phyloP scores from a whole-genome alignment of 1,140 invertebrate genomes.

The Epicauta chinensis region DNA sequence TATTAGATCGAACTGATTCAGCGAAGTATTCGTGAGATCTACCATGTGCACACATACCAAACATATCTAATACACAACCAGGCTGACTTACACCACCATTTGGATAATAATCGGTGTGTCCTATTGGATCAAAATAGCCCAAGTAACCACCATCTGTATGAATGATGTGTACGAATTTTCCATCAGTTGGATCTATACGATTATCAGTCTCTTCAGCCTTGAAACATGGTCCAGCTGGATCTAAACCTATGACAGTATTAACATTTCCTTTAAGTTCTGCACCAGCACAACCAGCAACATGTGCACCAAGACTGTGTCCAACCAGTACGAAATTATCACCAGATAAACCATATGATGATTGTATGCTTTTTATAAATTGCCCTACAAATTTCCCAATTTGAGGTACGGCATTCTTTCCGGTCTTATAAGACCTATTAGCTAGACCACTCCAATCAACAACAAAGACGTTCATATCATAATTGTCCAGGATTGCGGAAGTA shows the following conservation, averaged over 20 bases:
- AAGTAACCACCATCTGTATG: conserved; percentile 57
- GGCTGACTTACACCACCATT: conserved; percentile 51
- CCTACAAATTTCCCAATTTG: conserved; percentile 47
- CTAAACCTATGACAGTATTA: conserved; percentile 37
- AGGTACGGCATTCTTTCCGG: conserved; percentile 47
- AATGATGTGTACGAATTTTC: conserved; percentile 60
- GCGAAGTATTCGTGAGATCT: conserved; percentile 43
- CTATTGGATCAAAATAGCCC: conserved; percentile 45
- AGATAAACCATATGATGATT: conserved; percentile 26
- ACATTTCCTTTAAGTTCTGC: conserved; percentile 4
- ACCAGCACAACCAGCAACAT: conserved; percentile 21
- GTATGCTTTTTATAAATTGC: conserved; percentile 47
- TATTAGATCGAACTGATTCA: conserved; percentile 18
- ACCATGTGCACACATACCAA: conserved; percentile 47
- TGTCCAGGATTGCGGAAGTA: conserved; percentile 38
- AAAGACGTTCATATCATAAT: conserved; percentile 50
- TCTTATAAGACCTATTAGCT: conserved; percentile 42
- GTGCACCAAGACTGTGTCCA: conserved; percentile 24
- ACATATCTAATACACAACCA: conserved; percentile 51
- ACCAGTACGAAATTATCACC: conserved; percentile 14
- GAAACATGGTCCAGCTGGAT: conserved; percentile 53
- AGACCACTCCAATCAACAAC: conserved; percentile 51
- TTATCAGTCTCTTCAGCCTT: conserved; percentile 44
- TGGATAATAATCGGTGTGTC: conserved; percentile 53
- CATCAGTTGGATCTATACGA: conserved; percentile 58